Evolutionary conservation across 1,140 invertebrate species (phyloP).

Genomic region (Drosophila sulfurigaster): DNA sequence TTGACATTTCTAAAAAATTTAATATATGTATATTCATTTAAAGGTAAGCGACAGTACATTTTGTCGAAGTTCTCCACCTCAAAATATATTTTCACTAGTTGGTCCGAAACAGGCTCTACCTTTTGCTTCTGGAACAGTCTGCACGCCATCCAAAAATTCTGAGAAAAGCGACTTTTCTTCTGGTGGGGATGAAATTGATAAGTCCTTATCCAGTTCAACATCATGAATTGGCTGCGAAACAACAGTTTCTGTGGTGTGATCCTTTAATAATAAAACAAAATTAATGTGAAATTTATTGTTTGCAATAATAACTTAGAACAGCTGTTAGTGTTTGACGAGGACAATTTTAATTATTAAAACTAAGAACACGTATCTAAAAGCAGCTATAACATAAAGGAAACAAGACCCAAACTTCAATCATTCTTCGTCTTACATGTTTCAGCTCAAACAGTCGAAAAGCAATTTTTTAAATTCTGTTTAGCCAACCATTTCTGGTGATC

Average conservation of each 20-base stretch:
- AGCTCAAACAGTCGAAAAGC: too few relatives aligned
- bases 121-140: slow-evolving; percentile 24
- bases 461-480: slow-evolving; percentile 18
- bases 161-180: slow-evolving; percentile 23
- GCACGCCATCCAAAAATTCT: slow-evolving; percentile 29
- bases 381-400: too few relatives aligned
- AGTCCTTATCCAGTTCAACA: too few relatives aligned
- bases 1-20: slow-evolving; percentile 31
- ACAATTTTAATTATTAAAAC: neutral
- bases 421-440: too few relatives aligned
- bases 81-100: slow-evolving; percentile 25
- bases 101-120: slow-evolving; percentile 27
- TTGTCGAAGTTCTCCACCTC: slow-evolving; percentile 32
- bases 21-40: slow-evolving; percentile 36
- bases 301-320: slow-evolving; percentile 4
- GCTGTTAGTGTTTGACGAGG: neutral
- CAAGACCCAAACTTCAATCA: too few relatives aligned
- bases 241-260: slow-evolving; percentile 11
- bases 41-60: slow-evolving; percentile 30
- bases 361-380: too few relatives aligned
- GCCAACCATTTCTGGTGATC: slow-evolving; percentile 9
- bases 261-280: slow-evolving; percentile 19
- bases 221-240: neutral
- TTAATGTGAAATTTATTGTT: slow-evolving; percentile 2
- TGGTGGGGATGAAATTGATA: neutral